Base-by-base conservation (phyloP, 2,888 invertebrate species). In the Drosophila putrida region DNA sequence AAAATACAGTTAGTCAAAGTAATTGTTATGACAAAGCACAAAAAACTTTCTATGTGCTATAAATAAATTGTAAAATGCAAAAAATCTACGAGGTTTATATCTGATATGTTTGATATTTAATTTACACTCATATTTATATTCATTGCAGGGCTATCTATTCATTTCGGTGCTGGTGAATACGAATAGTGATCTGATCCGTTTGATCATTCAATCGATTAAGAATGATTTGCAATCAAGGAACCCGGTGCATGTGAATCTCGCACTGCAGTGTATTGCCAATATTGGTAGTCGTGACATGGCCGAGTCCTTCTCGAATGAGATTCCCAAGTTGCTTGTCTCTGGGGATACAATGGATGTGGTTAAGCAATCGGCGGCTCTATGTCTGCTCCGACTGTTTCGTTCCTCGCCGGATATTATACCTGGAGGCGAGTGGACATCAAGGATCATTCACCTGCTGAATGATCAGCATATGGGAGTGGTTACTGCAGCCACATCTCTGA, bases 271-370 rank as follows among this genome's bases (percentile, higher is more conserved):
- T 93, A 99, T 99, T 91, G 99, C 99, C 58, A 99, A 99, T 93
- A 99, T 99, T 93, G 99, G 99, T 64, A 98, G 98, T 92, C 96
- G 97, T 90, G 99, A 99, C 92, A 99, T 99, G 99, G 99, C 99
- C n/a, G 99, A 99, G 93, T 98, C 98, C 47, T 99, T 99, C 93
- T 97, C 98, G 59, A 97, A 96, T 86, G 99, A 99, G 93, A 98
- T 99, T 92, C 99, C 99, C 71, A 99, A 98, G 93, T 94, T 99
- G 58, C 95, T 99, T 75, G 99, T 99, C 38, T 99, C 99, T 69
- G 99, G 98, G 33, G 99, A 99, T 92, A 99, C 99, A 13, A 99
- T 99, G 96, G 99, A 99, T 93, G 97, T 98, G 63, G 99, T 99
- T 1, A 99, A 99, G 93, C 99, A 99, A 93, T 99, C 98, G 85